A percentile compares a stretch with the other conserved stretches of the same genome.
These are phyloP conservation scores for Cebidichthys violaceus DNA, from an alignment of 2,113 vertebrate species.

Conservation along the genomic window DNA sequence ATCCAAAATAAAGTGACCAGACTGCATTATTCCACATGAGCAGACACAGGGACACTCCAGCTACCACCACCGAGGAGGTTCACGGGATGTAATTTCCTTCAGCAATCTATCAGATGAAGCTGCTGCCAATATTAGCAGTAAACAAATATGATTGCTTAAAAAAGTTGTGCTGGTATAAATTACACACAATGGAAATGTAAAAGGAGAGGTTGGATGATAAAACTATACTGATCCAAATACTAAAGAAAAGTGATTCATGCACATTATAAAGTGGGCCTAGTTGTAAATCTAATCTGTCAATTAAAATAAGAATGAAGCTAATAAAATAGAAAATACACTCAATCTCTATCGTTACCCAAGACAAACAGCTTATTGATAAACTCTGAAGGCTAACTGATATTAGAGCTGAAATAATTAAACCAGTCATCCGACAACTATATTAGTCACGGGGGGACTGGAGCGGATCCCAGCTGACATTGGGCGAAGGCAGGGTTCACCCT, in stretches of 20 bases:
- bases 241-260: neutral
- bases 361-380: neutral
- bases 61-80: conserved; percentile 5
- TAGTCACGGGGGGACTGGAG: neutral
- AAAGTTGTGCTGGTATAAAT: neutral
- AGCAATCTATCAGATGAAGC: conserved; percentile 8
- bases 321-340: neutral
- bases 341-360: neutral
- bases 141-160: conserved; percentile 21
- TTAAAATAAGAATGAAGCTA: neutral
- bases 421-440: neutral
- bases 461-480: too few species aligned
- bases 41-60: conserved; percentile 9
- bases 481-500: neutral
- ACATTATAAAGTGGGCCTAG: neutral
- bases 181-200: neutral
- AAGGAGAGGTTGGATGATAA: neutral
- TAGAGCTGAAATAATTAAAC: neutral
- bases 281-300: neutral
- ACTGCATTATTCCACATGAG: conserved; percentile 50
- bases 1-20: conserved; percentile 38
- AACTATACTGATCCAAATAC: neutral
- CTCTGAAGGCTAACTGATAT: neutral
- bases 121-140: neutral
- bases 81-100: neutral